A percentile compares a stretch with the other conserved stretches of the same genome.
These are phyloP conservation scores for Tholera decimalis DNA, from an alignment of 2,888 invertebrate species.

Conservation along the genomic window DNA sequence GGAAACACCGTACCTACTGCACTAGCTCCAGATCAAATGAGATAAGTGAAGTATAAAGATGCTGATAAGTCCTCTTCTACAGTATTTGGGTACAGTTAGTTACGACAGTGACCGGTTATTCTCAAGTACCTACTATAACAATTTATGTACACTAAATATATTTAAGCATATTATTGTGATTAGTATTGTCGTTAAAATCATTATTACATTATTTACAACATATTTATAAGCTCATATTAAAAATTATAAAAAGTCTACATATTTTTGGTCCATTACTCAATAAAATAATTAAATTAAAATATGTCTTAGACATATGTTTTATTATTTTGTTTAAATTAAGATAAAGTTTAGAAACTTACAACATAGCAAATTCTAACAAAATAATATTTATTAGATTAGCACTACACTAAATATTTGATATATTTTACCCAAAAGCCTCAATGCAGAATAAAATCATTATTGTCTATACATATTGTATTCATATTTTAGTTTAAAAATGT, in stretches of 20 bases:
- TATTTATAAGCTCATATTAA: constrained; percentile 67
- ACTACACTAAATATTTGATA: not conserved
- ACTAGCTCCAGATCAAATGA: not conserved
- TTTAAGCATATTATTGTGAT: constrained; percentile 55
- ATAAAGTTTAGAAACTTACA: not conserved
- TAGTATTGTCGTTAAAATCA: constrained; percentile 61
- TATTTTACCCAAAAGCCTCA: not conserved
- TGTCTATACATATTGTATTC: constrained; percentile 52
- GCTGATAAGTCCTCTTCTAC: not conserved
- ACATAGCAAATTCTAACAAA: not conserved
- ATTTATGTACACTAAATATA: constrained; percentile 41
- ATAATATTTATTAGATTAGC: not conserved
- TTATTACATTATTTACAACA: constrained; percentile 54
- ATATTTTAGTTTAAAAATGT: constrained; percentile 48
- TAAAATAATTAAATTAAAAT: constrained; percentile 43
- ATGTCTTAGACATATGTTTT: constrained; percentile 54
- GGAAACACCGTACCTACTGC: not conserved
- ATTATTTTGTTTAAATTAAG: not conserved
- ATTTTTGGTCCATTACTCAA: constrained; percentile 74
- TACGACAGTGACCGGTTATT: constrained; percentile 16
- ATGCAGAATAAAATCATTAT: constrained; percentile 44
- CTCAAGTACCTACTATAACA: constrained; percentile 6
- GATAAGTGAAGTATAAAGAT: not conserved
- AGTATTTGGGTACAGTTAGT: not conserved
- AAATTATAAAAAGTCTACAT: constrained; percentile 61